Conservation (phyloP, 2,113 vertebrate species). For the Chinchilla lanigera region DNA sequence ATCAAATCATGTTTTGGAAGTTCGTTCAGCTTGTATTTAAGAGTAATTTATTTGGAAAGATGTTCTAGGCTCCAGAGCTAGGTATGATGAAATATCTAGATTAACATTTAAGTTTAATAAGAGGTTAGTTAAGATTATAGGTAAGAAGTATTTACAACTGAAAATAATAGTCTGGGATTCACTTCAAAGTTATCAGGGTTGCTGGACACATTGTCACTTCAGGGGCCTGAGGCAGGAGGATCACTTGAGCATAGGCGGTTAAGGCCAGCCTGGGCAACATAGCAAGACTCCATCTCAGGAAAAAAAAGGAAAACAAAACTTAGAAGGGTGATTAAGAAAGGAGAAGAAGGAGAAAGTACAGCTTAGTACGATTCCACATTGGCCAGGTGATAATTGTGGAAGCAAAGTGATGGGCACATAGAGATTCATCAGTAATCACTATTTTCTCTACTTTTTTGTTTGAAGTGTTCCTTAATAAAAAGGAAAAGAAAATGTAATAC, state of each 20-base stretch:
- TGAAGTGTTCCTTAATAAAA: slow-evolving; percentile 42
- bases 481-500: slow-evolving; percentile 36
- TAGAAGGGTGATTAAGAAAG: background rate
- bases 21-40: slow-evolving; percentile 6
- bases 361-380: background rate
- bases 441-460: background rate
- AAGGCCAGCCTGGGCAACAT: background rate
- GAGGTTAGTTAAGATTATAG: slow-evolving; percentile 14
- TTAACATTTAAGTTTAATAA: background rate
- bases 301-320: background rate
- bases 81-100: background rate
- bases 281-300: background rate
- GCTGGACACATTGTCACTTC: background rate
- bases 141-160: slow-evolving; percentile 20
- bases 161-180: slow-evolving; percentile 49
- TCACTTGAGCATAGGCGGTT: background rate
- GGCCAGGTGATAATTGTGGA: background rate
- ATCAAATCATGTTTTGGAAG: slow-evolving; percentile 12
- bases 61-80: background rate
- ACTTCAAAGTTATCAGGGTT: slow-evolving; percentile 8
- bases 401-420: background rate
- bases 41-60: slow-evolving; percentile 41
- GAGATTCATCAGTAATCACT: background rate
- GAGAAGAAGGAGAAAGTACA: background rate
- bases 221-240: background rate